Evolutionary conservation across 2,797 vertebrate genomes (phyloP).

Genomic region (Coregonus suidteri): DNA sequence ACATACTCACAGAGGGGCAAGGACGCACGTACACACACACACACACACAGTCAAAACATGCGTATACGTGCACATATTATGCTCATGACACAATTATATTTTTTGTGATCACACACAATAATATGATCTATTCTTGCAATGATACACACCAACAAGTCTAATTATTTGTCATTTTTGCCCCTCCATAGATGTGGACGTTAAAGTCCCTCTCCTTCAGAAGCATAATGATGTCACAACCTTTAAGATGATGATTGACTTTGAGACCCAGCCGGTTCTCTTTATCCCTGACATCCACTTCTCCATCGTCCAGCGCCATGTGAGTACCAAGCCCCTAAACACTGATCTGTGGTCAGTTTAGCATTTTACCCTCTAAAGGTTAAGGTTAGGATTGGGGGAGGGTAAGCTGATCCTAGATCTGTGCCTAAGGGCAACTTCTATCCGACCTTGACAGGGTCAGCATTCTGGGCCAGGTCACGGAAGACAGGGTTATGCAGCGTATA

Average conservation of each 20-base stretch:
- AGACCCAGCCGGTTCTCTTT: conserved; percentile 96
- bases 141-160: conserved; percentile 54
- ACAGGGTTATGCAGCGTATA: no score
- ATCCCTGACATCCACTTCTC: conserved; percentile 96
- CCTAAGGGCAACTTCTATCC: no score
- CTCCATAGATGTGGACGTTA: conserved; percentile 84
- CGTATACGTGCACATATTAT: no score
- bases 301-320: conserved; percentile 92
- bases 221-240: conserved; percentile 92
- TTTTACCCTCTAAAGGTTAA: no score
- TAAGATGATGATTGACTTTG: conserved; percentile 88
- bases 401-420: not conserved
- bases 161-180: not conserved
- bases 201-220: conserved; percentile 89
- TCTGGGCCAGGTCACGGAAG: no score
- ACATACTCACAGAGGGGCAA: not conserved
- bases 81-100: no score
- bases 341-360: no score
- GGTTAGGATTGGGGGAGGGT: no score
- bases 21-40: conserved; percentile 1
- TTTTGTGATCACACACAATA: no score
- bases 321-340: conserved; percentile 55
- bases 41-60: not conserved
- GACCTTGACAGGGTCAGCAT: no score
- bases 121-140: not conserved